Percentiles rank a stretch among this genome's conserved stretches.
These are phyloP conservation scores for Lepidocolaptes lacrymiger DNA, from an alignment of 2,797 vertebrate genomes.

Conservation along the genomic window DNA sequence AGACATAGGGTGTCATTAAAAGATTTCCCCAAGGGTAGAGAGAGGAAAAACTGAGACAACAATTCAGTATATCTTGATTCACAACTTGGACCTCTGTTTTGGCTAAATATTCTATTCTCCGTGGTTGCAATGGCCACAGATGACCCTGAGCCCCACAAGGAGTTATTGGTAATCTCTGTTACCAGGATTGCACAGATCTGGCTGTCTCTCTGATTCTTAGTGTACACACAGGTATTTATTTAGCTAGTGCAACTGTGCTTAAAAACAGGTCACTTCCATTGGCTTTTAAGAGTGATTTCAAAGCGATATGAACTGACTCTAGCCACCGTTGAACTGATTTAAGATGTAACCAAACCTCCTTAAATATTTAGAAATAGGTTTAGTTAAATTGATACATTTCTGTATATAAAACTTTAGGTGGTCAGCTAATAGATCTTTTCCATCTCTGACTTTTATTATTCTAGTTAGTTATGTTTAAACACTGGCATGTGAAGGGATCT, in stretches of 20 bases:
- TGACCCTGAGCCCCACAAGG: accelerated
- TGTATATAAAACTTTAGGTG: slow-evolving; percentile 51
- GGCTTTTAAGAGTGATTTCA: neutral
- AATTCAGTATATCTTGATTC: neutral
- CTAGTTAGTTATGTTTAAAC: slow-evolving; percentile 56
- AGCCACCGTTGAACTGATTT: slow-evolving; percentile 16
- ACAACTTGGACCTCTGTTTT: neutral
- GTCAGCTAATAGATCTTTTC: slow-evolving; percentile 64
- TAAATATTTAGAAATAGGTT: slow-evolving; percentile 50
- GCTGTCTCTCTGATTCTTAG: neutral
- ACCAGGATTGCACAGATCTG: neutral
- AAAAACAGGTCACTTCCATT: neutral
- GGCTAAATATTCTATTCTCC: neutral
- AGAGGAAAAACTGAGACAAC: neutral
- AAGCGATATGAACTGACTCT: slow-evolving; percentile 34
- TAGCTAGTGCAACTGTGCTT: neutral
- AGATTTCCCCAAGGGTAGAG: neutral
- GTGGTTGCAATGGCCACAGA: neutral
- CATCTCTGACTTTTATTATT: slow-evolving; percentile 63
- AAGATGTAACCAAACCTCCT: slow-evolving; percentile 40
- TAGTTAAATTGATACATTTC: slow-evolving; percentile 42
- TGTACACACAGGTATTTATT: neutral
- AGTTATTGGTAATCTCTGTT: neutral
- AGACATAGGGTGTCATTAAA: neutral
- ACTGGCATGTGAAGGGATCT: slow-evolving; percentile 43